phyloP scores from a whole-genome alignment of 2,888 invertebrate genomes.

The Malachius bipustulatus region DNA sequence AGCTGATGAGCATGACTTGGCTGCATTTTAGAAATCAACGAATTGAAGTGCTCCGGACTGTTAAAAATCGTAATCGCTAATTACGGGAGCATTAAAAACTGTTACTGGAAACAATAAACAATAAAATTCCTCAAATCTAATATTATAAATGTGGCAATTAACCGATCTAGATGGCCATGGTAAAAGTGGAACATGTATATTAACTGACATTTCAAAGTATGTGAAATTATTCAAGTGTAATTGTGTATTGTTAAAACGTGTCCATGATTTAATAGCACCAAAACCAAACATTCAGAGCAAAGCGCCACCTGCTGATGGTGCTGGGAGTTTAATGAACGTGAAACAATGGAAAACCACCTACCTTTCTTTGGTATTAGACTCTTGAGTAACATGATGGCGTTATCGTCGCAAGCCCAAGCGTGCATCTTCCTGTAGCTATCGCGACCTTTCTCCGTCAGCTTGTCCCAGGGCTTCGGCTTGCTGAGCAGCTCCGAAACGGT shows the following conservation, averaged over 20 bases:
- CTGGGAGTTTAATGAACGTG: too few species aligned
- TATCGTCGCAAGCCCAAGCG: constrained; percentile 97
- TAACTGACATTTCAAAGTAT: too few species aligned
- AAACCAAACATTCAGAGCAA: too few species aligned
- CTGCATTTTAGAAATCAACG: too few species aligned
- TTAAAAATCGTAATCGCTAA: not conserved
- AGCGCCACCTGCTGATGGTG: too few species aligned
- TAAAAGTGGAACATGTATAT: constrained; percentile 15
- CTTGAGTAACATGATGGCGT: constrained; percentile 92
- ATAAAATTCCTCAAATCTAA: constrained; percentile 9
- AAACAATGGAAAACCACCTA: constrained; percentile 49
- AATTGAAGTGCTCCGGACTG: not conserved
- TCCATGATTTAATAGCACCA: too few species aligned
- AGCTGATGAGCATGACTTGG: too few species aligned
- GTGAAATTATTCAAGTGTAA: too few species aligned
- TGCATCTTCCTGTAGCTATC: constrained; percentile 99
- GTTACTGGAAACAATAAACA: constrained; percentile 10
- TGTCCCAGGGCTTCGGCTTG: constrained; percentile 99
- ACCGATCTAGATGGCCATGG: constrained; percentile 1
- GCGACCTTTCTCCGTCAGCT: constrained; percentile 96
- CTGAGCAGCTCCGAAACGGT: constrained; percentile 96
- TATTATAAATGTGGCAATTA: constrained; percentile 1
- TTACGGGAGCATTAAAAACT: not conserved
- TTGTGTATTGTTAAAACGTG: too few species aligned
- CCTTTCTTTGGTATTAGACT: constrained; percentile 97